Conservation (phyloP, 2,113 vertebrate genomes). For the Zootoca vivipara region DNA sequence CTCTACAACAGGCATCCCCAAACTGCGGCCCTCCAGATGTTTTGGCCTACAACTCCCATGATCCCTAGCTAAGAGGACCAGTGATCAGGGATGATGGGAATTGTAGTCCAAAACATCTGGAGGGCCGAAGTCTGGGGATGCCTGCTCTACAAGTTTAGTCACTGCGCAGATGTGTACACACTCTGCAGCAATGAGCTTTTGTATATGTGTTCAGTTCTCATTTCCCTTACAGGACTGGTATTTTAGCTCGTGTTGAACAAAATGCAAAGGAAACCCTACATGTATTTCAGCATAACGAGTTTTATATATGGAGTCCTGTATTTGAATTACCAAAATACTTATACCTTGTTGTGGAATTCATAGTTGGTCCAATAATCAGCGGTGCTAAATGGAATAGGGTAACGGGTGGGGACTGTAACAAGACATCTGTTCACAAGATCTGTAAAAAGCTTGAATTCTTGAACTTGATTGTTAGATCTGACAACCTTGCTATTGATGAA, state of each 20-base stretch:
- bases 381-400: conserved; percentile 90
- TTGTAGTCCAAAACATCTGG: no score
- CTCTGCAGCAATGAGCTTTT: neutral
- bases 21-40: no score
- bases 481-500: conserved; percentile 87
- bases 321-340: conserved; percentile 45
- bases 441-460: conserved; percentile 85
- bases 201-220: neutral
- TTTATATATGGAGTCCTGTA: neutral
- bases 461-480: conserved; percentile 72
- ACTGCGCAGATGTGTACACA: neutral
- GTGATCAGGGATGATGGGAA: no score
- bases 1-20: no score
- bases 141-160: neutral
- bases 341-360: conserved; percentile 95
- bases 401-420: conserved; percentile 87
- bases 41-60: no score
- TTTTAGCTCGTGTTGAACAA: neutral
- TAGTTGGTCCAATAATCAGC: conserved; percentile 96
- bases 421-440: conserved; percentile 94
- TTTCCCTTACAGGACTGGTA: neutral
- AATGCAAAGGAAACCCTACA: neutral
- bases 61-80: no score
- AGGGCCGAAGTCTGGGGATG: no score
- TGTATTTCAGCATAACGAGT: neutral